Percentiles rank a stretch among this genome's conserved stretches.
These are phyloP conservation scores for Hipparchia sbordonii DNA, from an alignment of 2,888 invertebrate genomes.

Conservation along the genomic window DNA sequence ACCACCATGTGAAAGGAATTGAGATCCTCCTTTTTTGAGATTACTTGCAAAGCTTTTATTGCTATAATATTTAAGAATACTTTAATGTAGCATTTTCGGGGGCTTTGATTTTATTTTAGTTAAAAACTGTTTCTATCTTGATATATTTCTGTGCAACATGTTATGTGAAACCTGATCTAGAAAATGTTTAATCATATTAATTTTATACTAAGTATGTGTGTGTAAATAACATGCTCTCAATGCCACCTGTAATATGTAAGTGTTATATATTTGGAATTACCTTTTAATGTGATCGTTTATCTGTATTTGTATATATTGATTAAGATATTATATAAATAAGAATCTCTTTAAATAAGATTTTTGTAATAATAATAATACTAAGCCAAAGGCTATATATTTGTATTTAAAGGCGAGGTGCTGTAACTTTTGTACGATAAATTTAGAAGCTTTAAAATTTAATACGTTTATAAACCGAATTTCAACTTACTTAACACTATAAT, in stretches of 20 bases:
- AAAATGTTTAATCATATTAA: slow-evolving; percentile 13
- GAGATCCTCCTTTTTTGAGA: too few species aligned
- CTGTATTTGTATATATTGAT: slow-evolving; percentile 55
- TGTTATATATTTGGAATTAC: slow-evolving; percentile 44
- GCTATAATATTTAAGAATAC: too few species aligned
- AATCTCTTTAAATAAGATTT: slow-evolving; percentile 58
- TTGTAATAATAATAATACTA: slow-evolving; percentile 53
- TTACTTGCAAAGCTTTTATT: too few species aligned
- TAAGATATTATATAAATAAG: slow-evolving; percentile 45
- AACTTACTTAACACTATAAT: slow-evolving; percentile 43
- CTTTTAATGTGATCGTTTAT: slow-evolving; percentile 49
- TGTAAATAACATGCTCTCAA: slow-evolving; percentile 52
- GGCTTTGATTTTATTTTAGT: too few species aligned
- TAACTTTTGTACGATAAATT: slow-evolving; percentile 58
- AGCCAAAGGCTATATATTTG: slow-evolving; percentile 74
- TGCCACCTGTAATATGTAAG: slow-evolving; percentile 58
- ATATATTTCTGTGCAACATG: background rate
- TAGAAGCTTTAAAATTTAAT: slow-evolving; percentile 67
- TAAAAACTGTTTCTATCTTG: too few species aligned
- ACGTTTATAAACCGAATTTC: slow-evolving; percentile 61
- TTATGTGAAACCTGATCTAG: background rate
- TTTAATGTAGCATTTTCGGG: too few species aligned
- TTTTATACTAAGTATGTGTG: slow-evolving; percentile 39
- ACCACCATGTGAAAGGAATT: too few species aligned
- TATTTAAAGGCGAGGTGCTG: slow-evolving; percentile 75